Evolutionary conservation across 2,888 invertebrate species (phyloP).

Genomic region (Liposcelis brunnea): DNA sequence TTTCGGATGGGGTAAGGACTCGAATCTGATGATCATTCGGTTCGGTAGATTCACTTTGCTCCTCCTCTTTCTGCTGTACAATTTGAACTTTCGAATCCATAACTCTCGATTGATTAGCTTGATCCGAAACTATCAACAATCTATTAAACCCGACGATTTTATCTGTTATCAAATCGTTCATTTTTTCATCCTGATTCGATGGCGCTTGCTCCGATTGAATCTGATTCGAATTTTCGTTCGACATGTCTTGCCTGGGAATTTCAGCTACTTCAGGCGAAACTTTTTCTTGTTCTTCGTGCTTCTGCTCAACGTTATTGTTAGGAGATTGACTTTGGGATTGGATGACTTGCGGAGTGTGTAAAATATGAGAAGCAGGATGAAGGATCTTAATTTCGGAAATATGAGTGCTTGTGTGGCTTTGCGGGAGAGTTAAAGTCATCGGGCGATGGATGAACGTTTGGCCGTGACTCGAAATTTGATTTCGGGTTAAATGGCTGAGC

Average conservation of each 20-base stretch:
- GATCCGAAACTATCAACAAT: no score
- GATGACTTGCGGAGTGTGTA: neutral
- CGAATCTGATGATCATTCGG: constrained; percentile 59
- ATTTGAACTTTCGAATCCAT: no score
- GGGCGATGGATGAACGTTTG: neutral
- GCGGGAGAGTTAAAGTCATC: neutral
- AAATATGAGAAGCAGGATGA: neutral
- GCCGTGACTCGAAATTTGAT: no score
- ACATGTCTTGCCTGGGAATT: no score
- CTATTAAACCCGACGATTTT: no score
- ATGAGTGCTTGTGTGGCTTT: neutral
- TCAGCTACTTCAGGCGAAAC: no score
- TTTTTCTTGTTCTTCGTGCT: no score
- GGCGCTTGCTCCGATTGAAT: neutral
- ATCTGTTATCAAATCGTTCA: no score
- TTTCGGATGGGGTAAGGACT: constrained; percentile 76
- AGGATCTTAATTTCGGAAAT: neutral
- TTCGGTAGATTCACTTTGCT: neutral
- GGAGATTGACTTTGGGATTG: no score
- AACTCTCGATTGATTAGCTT: no score
- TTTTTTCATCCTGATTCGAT: no score
- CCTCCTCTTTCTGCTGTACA: neutral
- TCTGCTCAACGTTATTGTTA: no score
- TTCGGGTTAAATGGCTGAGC: neutral
- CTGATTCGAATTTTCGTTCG: neutral